Conservation (phyloP, 2,888 invertebrate species). For the Thecophora atra region DNA sequence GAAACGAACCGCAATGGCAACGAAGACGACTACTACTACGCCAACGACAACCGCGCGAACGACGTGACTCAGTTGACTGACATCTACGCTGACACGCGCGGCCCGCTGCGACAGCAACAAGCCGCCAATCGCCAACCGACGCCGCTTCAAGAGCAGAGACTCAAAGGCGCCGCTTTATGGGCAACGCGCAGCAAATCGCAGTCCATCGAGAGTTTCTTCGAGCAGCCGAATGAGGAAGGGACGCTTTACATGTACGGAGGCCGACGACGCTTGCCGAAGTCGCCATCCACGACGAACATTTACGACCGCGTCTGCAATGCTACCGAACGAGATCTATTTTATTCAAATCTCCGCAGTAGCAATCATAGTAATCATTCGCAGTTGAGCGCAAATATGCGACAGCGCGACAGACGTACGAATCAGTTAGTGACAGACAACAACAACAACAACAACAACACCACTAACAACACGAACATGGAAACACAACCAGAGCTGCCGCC, state of each 20-base stretch:
- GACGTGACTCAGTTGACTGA: slow-evolving; percentile 41
- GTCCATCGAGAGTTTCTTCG: slow-evolving; percentile 65
- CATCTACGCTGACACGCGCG: slow-evolving; percentile 43
- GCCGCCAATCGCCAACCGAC: not conserved
- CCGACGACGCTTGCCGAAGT: slow-evolving; percentile 53
- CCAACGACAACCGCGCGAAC: slow-evolving; percentile 36
- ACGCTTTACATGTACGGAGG: slow-evolving; percentile 61
- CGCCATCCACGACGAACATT: slow-evolving; percentile 55
- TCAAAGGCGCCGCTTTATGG: slow-evolving; percentile 39
- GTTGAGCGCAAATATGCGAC: slow-evolving; percentile 9
- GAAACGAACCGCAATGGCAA: slow-evolving; percentile 44
- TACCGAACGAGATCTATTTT: slow-evolving; percentile 41
- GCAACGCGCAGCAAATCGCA: slow-evolving; percentile 58
- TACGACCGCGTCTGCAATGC: slow-evolving; percentile 59
- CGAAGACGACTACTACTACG: slow-evolving; percentile 39
- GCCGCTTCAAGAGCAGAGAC: not conserved
- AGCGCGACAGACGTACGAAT: slow-evolving; percentile 26
- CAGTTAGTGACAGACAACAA: slow-evolving; percentile 40
- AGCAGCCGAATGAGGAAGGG: slow-evolving; percentile 62
- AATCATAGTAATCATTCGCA: slow-evolving; percentile 30
- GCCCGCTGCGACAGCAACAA: slow-evolving; percentile 20
- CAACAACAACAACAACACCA: slow-evolving; percentile 42
- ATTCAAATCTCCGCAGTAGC: slow-evolving; percentile 31
- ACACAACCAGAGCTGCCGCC: slow-evolving; percentile 52
- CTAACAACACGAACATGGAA: slow-evolving; percentile 37